Percentiles rank a stretch among this genome's conserved stretches.
phyloP scores from a whole-genome alignment of 64 coral and sea anemone genomes.

The Cladopsammia gracilis region DNA sequence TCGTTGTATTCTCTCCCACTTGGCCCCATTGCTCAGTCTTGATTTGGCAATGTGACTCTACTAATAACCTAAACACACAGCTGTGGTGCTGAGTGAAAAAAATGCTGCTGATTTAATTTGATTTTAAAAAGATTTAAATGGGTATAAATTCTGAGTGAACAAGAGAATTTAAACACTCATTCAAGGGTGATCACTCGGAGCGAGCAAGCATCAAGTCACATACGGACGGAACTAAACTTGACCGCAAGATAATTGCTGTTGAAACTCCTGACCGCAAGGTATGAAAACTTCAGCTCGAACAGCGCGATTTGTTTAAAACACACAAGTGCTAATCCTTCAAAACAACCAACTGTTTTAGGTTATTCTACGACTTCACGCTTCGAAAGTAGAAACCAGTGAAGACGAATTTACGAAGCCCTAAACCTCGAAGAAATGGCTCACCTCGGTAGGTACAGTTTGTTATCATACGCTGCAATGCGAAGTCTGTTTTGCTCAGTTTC shows the following conservation, averaged over 20 bases:
- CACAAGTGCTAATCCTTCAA: conserved; percentile 38
- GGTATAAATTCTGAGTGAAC: conserved; percentile 98
- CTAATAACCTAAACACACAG: conserved; percentile 95
- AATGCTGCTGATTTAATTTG: conserved; percentile 94
- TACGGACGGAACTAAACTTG: not conserved
- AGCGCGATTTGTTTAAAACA: conserved; percentile 45
- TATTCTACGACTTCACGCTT: conserved; percentile 5
- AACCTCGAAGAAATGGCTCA: conserved; percentile 33
- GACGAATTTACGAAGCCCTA: conserved; percentile 1
- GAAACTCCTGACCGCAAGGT: conserved; percentile 54
- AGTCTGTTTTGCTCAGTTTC: not conserved
- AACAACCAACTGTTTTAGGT: conserved; percentile 12
- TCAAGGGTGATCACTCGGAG: conserved; percentile 82
- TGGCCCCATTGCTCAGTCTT: conserved; percentile 80
- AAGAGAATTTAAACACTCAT: conserved; percentile 92
- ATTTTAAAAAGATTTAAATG: conserved; percentile 98
- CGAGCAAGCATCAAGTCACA: conserved; percentile 66
- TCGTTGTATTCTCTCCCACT: conserved; percentile 84
- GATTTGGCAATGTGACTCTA: conserved; percentile 92
- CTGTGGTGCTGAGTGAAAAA: conserved; percentile 88
- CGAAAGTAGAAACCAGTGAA: conserved; percentile 1
- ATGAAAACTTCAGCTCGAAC: conserved; percentile 22
- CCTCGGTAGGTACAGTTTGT: conserved; percentile 25
- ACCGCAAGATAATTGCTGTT: conserved; percentile 55
- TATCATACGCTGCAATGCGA: not conserved